Evolutionary conservation across 2,888 invertebrate species (phyloP).

Genomic region (Caenorhabditis sulstoni): DNA sequence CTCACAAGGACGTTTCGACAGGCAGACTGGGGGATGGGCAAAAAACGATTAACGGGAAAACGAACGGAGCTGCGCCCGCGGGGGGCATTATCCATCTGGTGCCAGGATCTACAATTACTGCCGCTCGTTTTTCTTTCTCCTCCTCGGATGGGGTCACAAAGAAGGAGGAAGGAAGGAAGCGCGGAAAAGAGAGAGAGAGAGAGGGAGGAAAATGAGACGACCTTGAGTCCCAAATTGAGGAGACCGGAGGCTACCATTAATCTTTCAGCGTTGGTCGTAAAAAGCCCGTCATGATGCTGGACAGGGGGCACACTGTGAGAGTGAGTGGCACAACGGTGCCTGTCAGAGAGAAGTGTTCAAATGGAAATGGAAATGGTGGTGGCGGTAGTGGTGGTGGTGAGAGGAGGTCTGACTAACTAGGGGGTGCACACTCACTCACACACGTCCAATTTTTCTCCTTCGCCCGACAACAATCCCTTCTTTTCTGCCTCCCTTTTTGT

Average conservation of each 20-base stretch:
- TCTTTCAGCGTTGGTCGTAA: slow-evolving; percentile 57
- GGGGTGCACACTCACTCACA: not conserved
- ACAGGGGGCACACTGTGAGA: slow-evolving; percentile 8
- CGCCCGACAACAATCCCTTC: too few species aligned
- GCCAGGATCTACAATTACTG: slow-evolving; percentile 53
- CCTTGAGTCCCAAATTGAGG: slow-evolving; percentile 60
- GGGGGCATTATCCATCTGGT: slow-evolving; percentile 40
- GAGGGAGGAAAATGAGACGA: slow-evolving; percentile 17
- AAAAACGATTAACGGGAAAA: slow-evolving; percentile 40
- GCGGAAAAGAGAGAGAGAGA: slow-evolving; percentile 20
- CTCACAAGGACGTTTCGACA: not conserved
- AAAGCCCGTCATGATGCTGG: slow-evolving; percentile 5
- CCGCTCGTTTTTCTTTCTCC: not conserved
- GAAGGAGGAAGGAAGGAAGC: slow-evolving; percentile 16
- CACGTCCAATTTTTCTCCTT: not conserved
- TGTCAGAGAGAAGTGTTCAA: not conserved
- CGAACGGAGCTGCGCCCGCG: slow-evolving; percentile 18
- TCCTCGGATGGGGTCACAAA: slow-evolving; percentile 10
- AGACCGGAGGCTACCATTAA: slow-evolving; percentile 56
- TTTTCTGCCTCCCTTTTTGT: too few species aligned
- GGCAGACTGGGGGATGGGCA: not conserved
- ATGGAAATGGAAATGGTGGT: too few species aligned
- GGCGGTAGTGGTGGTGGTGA: too few species aligned
- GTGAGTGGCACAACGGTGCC: slow-evolving; percentile 20
- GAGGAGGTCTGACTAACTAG: not conserved